Conservation (phyloP, 2,888 invertebrate genomes). For the Matsumyia berberina region DNA sequence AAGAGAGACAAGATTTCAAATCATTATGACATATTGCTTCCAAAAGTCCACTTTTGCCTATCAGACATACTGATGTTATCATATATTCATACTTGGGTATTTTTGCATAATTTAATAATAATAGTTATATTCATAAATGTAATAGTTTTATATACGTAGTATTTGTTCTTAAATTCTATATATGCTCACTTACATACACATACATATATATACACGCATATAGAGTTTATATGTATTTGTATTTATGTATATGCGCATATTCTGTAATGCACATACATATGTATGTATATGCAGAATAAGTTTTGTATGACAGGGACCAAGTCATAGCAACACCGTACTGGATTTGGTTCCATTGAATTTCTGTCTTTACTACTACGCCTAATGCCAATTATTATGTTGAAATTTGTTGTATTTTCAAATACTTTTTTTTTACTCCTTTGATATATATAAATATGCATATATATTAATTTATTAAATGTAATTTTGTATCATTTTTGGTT, state of each 20-base stretch:
- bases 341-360: constrained; percentile 35
- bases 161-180: constrained; percentile 77
- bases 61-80: constrained; percentile 40
- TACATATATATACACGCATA: constrained; percentile 17
- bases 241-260: constrained; percentile 3
- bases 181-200: constrained; percentile 15
- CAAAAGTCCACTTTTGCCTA: constrained; percentile 31
- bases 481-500: constrained; percentile 10
- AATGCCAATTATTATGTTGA: constrained; percentile 24
- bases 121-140: constrained; percentile 75
- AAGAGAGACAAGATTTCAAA: not conserved
- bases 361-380: constrained; percentile 27
- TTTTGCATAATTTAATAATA: constrained; percentile 40
- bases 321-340: constrained; percentile 16
- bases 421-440: constrained; percentile 15
- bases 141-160: constrained; percentile 77
- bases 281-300: not conserved
- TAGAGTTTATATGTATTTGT: constrained; percentile 5
- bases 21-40: constrained; percentile 23
- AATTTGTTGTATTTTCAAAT: constrained; percentile 43
- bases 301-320: constrained; percentile 17
- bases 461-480: constrained; percentile 7
- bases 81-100: constrained; percentile 32
- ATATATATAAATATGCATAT: constrained; percentile 27
- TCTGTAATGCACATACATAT: not conserved